Evolutionary conservation across 2,113 vertebrate genomes (phyloP).

Genomic region (Fukomys damarensis): DNA sequence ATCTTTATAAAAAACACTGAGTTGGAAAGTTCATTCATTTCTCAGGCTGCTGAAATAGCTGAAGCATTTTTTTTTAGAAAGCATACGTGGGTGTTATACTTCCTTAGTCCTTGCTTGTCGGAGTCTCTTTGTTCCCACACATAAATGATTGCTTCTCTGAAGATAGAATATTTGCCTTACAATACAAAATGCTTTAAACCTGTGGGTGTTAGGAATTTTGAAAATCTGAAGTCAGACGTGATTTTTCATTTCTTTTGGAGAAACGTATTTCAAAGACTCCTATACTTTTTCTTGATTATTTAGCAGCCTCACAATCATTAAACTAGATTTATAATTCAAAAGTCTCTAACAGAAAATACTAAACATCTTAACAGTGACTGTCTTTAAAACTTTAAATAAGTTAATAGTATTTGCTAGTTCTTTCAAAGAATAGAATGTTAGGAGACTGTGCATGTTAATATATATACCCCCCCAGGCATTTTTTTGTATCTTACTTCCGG

Average conservation of each 20-base stretch:
- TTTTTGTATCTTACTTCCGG: too few species aligned
- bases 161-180: neutral
- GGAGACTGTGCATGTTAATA: too few species aligned
- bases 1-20: neutral
- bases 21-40: constrained; percentile 54
- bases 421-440: neutral
- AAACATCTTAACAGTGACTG: neutral
- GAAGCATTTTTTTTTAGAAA: constrained; percentile 43
- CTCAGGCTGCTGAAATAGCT: constrained; percentile 20
- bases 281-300: neutral
- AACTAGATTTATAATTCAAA: neutral
- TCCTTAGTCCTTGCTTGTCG: neutral
- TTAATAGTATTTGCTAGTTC: neutral
- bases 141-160: constrained; percentile 12
- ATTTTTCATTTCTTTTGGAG: neutral
- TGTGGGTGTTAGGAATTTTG: neutral
- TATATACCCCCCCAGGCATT: too few species aligned
- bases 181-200: neutral
- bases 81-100: neutral
- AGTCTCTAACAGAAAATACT: neutral
- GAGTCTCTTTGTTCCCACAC: constrained; percentile 2
- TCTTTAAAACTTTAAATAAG: neutral
- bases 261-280: neutral
- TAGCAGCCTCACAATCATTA: neutral
- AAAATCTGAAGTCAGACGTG: neutral